Base-by-base conservation (phyloP, 1,140 invertebrate genomes). In the Yoshiicerus persimilis region DNA sequence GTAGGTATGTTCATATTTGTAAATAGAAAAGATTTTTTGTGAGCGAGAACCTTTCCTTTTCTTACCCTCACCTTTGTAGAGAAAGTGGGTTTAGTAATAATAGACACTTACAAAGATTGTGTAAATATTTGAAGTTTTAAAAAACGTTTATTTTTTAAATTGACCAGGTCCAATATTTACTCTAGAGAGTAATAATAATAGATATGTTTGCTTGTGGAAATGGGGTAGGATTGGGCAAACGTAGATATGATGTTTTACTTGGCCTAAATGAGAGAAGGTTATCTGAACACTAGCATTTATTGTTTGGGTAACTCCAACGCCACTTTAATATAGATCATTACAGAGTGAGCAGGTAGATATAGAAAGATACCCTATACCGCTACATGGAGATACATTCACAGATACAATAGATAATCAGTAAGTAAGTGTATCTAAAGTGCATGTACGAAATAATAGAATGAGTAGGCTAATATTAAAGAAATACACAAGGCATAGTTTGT, bases 91-190 rank as follows among this genome's bases (percentile, higher is more conserved):
- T n/a, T 56, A 56, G 13, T 56, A 56, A 56, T 56, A 56, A 56
- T 56, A 56, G 47, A 56, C 47, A 56, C 47, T 16, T 80, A 80
- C 27, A n/a, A 80, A 80, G 75, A 16, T 34, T 80, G 30, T 80
- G 75, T 80, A 80, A 80, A 80, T 80, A 80, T 80, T 80, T 80
- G 75, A 32, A 80, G 75, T 34, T 36, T 80, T 70, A 30, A 70
- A 80, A 80, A 80, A 80, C 75, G 75, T 32, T 80, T 38, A 80
- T 56, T 80, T 80, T 80, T 80, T 36, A 80, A 80, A 80, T 80
- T 80, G 75, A 80, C 11, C 34, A 80, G 30, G 75, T 80, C 38
- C 32, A 80, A 80, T 80, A 80, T 38, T 80, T 80, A 80, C 32
- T 34, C 64, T 30, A 8, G 64, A 70, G 23, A 70, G 64, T 30